phyloP scores from a whole-genome alignment of 1,140 invertebrate species.

The Theocolax elegans region DNA sequence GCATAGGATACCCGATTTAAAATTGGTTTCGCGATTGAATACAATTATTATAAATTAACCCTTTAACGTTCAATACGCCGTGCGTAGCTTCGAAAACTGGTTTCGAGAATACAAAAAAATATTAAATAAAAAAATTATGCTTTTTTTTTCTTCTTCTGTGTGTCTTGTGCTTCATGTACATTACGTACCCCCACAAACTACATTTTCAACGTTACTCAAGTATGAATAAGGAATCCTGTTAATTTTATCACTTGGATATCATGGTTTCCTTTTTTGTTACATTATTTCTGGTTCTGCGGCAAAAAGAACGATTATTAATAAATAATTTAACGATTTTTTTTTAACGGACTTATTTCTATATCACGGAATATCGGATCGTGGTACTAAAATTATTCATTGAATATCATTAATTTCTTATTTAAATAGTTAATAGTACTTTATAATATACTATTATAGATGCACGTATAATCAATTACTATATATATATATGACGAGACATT shows the following conservation, averaged over 20 bases:
- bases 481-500: no score
- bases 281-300: no score
- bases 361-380: no score
- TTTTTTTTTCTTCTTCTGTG: neutral
- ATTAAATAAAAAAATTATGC: neutral
- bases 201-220: neutral
- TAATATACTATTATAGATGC: no score
- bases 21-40: slow-evolving; percentile 13
- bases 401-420: no score
- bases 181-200: neutral
- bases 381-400: no score
- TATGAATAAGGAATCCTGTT: slow-evolving; percentile 3
- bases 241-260: slow-evolving; percentile 12
- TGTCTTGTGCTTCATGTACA: neutral
- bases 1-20: neutral
- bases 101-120: neutral
- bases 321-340: no score
- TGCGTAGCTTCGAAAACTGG: neutral
- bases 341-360: no score
- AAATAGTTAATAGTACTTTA: no score
- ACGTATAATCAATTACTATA: no score
- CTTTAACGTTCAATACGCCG: neutral
- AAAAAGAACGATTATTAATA: no score
- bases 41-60: slow-evolving; percentile 33
- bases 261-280: no score